Evolutionary conservation across 2,888 invertebrate species (phyloP), one percentile per base, ranked within the genome.

Genomic region (Halocaridina rubra): DNA sequence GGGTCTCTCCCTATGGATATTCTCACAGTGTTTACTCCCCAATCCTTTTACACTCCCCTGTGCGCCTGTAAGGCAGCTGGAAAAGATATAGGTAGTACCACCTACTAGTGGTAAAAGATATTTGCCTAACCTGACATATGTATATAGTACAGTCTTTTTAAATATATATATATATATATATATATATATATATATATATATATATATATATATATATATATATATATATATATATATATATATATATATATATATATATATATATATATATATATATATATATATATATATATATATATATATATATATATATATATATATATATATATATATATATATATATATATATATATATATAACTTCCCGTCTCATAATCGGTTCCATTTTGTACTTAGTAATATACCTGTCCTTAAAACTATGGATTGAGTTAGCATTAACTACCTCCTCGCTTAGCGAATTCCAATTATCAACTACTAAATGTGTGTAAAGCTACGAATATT

Each of bases 141-240:
- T 53, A 53, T 53, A 8, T 53, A 53, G 19, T 53, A 53, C 19
- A 53, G 13, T 53, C 13, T 53, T 3, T 53, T n/a, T 53, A 53
- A 3, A 53, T 53, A 53, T 53, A 53, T 53, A 53, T 53, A 53
- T 67, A 13, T 67, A 29, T 29, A 29, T 22, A 27, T 22, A 7
- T 27, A 27, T 67, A 5, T 64, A 24, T 64, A 24, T 64, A 64
- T 27, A 22, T 13, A 24, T 3, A 24, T 13, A 24, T 13, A 64
- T 13, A 64, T 13, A 64, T 13, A 64, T 13, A 64, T 13, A 64
- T 13, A 64, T 64, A 64, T 64, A 64, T 64, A 64, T 64, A 64
- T 64, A 64, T 64, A 64, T 64, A 64, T 64, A 64, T 64, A 64
- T 64, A 64, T 64, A 64, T 64, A 64, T 64, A 5, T 13, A 61